phyloP scores from a whole-genome alignment of 2,888 invertebrate genomes.

The Spodoptera littoralis region DNA sequence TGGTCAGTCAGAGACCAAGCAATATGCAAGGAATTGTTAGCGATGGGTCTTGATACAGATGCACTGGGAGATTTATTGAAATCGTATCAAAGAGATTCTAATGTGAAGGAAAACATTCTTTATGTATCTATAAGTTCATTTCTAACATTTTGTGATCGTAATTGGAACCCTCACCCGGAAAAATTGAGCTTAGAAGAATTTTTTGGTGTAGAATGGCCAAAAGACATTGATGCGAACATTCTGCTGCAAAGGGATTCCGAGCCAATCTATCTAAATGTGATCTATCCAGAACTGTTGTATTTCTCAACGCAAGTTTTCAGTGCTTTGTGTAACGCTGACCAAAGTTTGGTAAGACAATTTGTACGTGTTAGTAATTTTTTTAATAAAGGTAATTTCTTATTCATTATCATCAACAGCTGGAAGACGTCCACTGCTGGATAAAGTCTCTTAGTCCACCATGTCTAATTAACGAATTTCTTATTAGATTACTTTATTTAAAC shows the following conservation, averaged over 20 bases:
- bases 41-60: constrained; percentile 68
- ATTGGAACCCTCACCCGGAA: constrained; percentile 93
- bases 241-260: constrained; percentile 90
- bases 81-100: constrained; percentile 58
- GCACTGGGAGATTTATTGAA: constrained; percentile 65
- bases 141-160: constrained; percentile 93
- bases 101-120: constrained; percentile 78
- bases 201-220: constrained; percentile 79
- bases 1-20: constrained; percentile 71
- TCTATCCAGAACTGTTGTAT: constrained; percentile 86
- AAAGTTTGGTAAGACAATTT: constrained; percentile 73
- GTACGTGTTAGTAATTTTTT: too few relatives aligned
- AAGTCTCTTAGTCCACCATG: too few relatives aligned
- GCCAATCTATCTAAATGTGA: constrained; percentile 90
- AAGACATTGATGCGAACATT: constrained; percentile 74
- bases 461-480: too few relatives aligned
- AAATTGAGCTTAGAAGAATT: constrained; percentile 77
- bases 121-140: constrained; percentile 90
- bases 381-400: too few relatives aligned
- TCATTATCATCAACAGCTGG: too few relatives aligned
- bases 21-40: constrained; percentile 71
- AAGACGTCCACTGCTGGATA: too few relatives aligned
- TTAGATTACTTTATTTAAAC: too few relatives aligned
- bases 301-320: constrained; percentile 79
- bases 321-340: constrained; percentile 70